Conservation (phyloP, 2,797 vertebrate species). For the Harpagifer antarcticus region DNA sequence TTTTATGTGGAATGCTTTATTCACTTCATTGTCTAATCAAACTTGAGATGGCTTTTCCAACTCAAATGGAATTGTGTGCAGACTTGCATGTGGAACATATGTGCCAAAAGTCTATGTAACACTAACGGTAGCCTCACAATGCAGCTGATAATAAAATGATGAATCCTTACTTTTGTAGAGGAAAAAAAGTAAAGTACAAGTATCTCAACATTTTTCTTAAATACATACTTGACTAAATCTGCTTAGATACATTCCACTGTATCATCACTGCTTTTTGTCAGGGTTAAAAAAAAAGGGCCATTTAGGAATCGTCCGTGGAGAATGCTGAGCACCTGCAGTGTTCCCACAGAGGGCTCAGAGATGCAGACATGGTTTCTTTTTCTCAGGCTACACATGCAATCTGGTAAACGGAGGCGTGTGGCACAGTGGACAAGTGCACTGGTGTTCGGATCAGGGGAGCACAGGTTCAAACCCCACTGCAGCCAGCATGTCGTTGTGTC, state of each 20-base stretch:
- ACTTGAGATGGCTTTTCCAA: not conserved
- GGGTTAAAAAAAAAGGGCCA: conserved; percentile 19
- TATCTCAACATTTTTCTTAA: too few relatives aligned
- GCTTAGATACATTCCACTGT: too few relatives aligned
- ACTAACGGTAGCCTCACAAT: conserved; percentile 40
- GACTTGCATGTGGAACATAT: conserved; percentile 21
- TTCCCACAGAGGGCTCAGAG: conserved; percentile 50
- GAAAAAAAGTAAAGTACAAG: conserved; percentile 13
- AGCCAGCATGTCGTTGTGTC: too few relatives aligned
- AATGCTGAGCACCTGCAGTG: conserved; percentile 34
- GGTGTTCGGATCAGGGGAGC: too few relatives aligned
- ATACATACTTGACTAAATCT: too few relatives aligned
- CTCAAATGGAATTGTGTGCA: not conserved
- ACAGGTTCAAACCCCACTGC: too few relatives aligned
- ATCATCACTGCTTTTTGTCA: not conserved
- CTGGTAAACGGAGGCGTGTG: not conserved
- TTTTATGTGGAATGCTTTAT: not conserved
- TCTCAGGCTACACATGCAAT: conserved; percentile 35
- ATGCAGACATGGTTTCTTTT: conserved; percentile 61
- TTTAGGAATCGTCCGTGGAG: conserved; percentile 16
- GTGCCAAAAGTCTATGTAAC: conserved; percentile 39
- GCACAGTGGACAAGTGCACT: too few relatives aligned
- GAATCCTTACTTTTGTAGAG: conserved; percentile 45
- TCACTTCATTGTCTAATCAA: not conserved
- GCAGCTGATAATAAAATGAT: conserved; percentile 43